Evolutionary conservation across 2,113 vertebrate species (phyloP).

Genomic region (Chaenogobius annularis): DNA sequence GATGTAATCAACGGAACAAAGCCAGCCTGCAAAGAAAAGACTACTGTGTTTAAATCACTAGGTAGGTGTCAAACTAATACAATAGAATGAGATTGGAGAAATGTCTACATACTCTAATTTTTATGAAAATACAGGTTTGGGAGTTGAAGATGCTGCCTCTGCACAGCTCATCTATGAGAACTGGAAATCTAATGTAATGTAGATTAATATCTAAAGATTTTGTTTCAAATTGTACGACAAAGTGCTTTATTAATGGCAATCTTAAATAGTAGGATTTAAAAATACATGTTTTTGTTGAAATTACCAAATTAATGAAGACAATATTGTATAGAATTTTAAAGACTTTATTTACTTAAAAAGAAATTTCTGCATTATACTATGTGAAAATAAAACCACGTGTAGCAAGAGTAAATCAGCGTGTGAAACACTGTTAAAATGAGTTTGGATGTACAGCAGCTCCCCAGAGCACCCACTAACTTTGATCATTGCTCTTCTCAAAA

Average conservation of each 20-base stretch:
- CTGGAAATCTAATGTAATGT: slow-evolving; percentile 73
- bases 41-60: slow-evolving; percentile 93
- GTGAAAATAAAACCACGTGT: slow-evolving; percentile 64
- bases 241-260: too few relatives aligned
- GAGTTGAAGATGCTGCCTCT: slow-evolving; percentile 87
- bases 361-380: slow-evolving; percentile 43
- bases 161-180: slow-evolving; percentile 89
- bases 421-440: slow-evolving; percentile 52
- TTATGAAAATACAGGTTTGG: slow-evolving; percentile 83
- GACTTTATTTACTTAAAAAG: slow-evolving; percentile 56
- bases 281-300: background rate
- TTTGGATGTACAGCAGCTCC: slow-evolving; percentile 34
- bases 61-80: slow-evolving; percentile 75
- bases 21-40: slow-evolving; percentile 85
- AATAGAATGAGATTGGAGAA: background rate
- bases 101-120: background rate
- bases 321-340: slow-evolving; percentile 27
- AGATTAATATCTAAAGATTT: background rate
- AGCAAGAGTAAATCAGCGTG: slow-evolving; percentile 46
- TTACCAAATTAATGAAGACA: background rate
- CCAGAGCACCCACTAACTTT: slow-evolving; percentile 35
- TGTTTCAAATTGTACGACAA: too few relatives aligned
- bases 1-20: slow-evolving; percentile 87
- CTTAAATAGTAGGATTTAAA: too few relatives aligned
- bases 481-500: slow-evolving; percentile 52